Percentiles rank a stretch among this genome's conserved stretches.
Evolutionary conservation across 2,113 vertebrate species (phyloP).

Genomic region (Hemicordylus capensis): DNA sequence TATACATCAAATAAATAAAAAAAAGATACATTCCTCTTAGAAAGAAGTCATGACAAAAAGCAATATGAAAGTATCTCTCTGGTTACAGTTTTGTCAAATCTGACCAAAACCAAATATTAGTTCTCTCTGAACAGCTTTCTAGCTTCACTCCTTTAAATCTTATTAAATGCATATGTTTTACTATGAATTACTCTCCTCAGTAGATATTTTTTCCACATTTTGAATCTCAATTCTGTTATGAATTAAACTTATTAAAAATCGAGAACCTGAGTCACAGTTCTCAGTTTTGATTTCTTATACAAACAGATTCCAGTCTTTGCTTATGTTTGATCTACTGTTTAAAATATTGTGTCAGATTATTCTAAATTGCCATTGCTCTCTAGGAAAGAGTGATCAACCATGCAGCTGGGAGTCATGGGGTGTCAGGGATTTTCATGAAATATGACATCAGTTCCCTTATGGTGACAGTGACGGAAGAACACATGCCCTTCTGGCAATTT

Average conservation of each 20-base stretch:
- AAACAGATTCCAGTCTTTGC: background rate
- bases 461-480: constrained; percentile 96
- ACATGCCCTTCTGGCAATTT: constrained; percentile 99
- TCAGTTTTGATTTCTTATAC: background rate
- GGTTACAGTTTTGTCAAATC: background rate
- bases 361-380: background rate
- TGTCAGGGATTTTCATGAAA: constrained; percentile 99
- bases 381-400: constrained; percentile 94
- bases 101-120: background rate
- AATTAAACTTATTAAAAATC: too few species aligned
- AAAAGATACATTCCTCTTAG: background rate
- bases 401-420: constrained; percentile 94
- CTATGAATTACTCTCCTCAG: background rate
- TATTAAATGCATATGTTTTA: background rate
- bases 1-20: too few species aligned
- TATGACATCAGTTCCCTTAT: constrained; percentile 97
- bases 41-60: background rate
- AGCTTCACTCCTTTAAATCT: background rate
- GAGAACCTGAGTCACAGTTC: too few species aligned
- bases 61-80: background rate
- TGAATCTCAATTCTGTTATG: too few species aligned
- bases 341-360: background rate
- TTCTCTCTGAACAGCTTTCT: background rate
- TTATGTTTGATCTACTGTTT: background rate
- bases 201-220: background rate